Base-by-base conservation (phyloP, 2,888 invertebrate species). In the Apeira syringaria region DNA sequence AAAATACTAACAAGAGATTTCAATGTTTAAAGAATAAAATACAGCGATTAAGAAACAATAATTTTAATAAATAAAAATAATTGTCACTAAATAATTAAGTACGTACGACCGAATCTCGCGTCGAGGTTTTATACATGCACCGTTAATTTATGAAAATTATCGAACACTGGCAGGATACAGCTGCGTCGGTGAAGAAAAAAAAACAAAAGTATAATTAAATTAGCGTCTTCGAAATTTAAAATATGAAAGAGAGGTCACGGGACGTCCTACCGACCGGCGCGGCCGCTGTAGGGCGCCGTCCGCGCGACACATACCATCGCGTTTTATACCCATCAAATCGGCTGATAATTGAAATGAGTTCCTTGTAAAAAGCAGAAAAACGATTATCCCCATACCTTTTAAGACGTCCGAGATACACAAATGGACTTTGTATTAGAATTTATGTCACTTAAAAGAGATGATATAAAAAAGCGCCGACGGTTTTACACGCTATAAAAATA, bases 371-470 rank as follows among this genome's bases (percentile, higher is more conserved):
- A 83, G 82, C 84, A 85, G 85, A 85, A 85, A 85, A 88, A 85
- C 87, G 85, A 87, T 88, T 89, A 88, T 82, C 82, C 84, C 79
- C 69, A 74, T 88, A 84, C 85, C 88, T 88, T 87, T 89, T 88
- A 87, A 86, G 86, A 85, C 83, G 81, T 81, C 81, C 80, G 87
- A 88, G 88, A 89, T 88, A 89, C 85, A 88, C 87, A 88, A 88
- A 88, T 89, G 89, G 89, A 88, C 79, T 83, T 83, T 86, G 89
- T 87, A 89, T 89, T 88, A 88, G 88, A 87, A 89, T 88, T 89
- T 88, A 88, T 89, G 88, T 88, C 88, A 86, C 87, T 88, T 87
- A 84, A 77, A 81, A 78, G 80, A 83, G 75, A 83, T 88, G 86
- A 82, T 82, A 85, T 84, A 86, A 85, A 87, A 86, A 86, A 74